These are phyloP conservation scores for Parotia lawesii DNA, from an alignment of 2,113 vertebrate genomes.

Conservation along the genomic window DNA sequence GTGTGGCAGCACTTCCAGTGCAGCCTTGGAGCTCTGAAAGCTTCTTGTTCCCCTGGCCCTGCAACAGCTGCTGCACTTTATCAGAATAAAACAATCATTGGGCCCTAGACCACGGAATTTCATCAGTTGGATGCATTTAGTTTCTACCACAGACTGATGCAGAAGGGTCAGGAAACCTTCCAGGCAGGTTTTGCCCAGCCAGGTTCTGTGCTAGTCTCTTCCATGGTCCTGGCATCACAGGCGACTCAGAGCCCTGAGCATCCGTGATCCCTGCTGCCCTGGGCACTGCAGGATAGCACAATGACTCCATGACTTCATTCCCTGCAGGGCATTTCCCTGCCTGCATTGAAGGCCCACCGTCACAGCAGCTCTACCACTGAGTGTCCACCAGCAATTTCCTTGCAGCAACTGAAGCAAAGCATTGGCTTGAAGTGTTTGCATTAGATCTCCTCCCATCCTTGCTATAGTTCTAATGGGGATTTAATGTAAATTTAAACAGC, in stretches of 20 bases:
- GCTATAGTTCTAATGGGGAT: background rate
- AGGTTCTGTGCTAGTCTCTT: background rate
- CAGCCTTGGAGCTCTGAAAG: background rate
- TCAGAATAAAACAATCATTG: background rate
- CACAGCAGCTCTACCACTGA: fast-evolving
- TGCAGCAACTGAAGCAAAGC: background rate
- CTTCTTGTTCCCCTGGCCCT: background rate
- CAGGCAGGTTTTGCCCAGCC: background rate
- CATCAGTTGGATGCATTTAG: background rate
- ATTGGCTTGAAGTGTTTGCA: background rate
- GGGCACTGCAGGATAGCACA: background rate
- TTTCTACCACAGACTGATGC: background rate
- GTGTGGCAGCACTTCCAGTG: background rate
- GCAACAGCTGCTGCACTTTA: background rate
- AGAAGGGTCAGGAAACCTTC: background rate
- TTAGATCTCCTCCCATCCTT: background rate
- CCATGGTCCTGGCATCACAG: fast-evolving
- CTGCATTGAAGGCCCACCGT: fast-evolving
- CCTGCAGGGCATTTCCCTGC: background rate
- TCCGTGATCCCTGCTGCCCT: background rate
- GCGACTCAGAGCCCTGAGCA: background rate
- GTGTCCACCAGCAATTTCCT: background rate
- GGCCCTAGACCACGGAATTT: background rate
- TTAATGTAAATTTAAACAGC: background rate
- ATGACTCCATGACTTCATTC: fast-evolving